Evolutionary conservation across 2,797 vertebrate species (phyloP).

Genomic region (Lepidocolaptes lacrymiger): DNA sequence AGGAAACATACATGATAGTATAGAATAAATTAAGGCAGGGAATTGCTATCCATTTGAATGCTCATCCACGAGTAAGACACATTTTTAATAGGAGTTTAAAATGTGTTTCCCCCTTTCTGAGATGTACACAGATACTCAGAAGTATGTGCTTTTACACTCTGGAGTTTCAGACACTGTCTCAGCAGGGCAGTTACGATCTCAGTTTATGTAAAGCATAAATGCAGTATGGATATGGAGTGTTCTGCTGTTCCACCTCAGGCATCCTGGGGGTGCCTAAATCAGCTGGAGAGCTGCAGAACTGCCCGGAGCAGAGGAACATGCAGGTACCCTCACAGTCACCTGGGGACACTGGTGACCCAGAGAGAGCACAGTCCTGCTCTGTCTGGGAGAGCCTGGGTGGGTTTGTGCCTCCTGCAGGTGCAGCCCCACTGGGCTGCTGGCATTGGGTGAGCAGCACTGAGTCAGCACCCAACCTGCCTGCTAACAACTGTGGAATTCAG

Average conservation of each 20-base stretch:
- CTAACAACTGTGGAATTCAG: background rate
- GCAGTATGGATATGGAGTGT: background rate
- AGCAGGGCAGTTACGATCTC: background rate
- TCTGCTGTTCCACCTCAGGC: background rate
- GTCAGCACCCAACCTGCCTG: background rate
- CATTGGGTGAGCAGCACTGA: background rate
- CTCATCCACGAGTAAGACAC: background rate
- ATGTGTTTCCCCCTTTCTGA: background rate
- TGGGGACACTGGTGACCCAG: no score
- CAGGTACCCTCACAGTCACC: background rate
- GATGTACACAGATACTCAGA: background rate
- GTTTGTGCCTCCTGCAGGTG: background rate
- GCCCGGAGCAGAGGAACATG: background rate
- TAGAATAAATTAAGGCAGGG: background rate
- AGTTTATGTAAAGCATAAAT: background rate
- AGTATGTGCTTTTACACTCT: background rate
- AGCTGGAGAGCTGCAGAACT: background rate
- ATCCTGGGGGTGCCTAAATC: background rate
- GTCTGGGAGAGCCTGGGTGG: no score
- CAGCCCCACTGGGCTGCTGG: no score
- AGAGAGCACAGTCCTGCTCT: background rate
- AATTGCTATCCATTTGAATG: background rate
- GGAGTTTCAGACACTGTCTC: background rate
- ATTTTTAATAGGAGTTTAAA: background rate
- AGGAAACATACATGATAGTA: background rate